Base-by-base conservation (phyloP, 2,113 vertebrate genomes). In the Sciurus niger region DNA sequence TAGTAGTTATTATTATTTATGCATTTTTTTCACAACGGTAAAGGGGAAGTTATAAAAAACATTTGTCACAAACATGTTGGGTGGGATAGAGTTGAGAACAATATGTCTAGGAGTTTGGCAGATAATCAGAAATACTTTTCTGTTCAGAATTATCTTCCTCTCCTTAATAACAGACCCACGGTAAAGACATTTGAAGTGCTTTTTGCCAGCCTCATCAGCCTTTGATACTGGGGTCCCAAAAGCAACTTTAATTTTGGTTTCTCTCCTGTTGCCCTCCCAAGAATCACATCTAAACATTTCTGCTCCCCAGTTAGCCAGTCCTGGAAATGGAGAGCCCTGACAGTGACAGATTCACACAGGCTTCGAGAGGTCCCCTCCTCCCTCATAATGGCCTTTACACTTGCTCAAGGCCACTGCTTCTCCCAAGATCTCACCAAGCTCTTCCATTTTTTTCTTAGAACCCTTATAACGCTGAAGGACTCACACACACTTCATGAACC, bases 1-100 rank as follows among this genome's bases (percentile, higher is more conserved):
- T 51, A 46, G 2, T 70, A 73, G 46, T n/a, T 77, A 67, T 58
- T n/a, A 68, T 53, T 58, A 78, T 60, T 89, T 65, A 58, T 90
- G 76, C 80, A 80, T 83, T 96, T 85, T 53, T 96, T 93, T 94
- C 87, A 96, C 79, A 40, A 55, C 32, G 32, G 12, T 32, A 51
- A 65, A 82, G 24, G 68, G 25, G 40, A 58, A 76, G 48, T 68
- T 84, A 60, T n/a, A 74, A 78, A 74, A 82, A 89, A 90, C 34
- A 53, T 58, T 90, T 91, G 32, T 89, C 79, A 77, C 43, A 63
- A 55, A n/a, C 83, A 32, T 1, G 22, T 53, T 80, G 37, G 37
- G 82, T 93, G 28, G 58, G 65, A 84, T 43, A 25, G 34, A 87
- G 34, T 84, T 79, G 78, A 95, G 16, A 53, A 77, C 7, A 6